Percentiles rank a stretch among this genome's conserved stretches.
Evolutionary conservation across 1,140 invertebrate species (phyloP).

Genomic region (Heliconius hewitsoni): DNA sequence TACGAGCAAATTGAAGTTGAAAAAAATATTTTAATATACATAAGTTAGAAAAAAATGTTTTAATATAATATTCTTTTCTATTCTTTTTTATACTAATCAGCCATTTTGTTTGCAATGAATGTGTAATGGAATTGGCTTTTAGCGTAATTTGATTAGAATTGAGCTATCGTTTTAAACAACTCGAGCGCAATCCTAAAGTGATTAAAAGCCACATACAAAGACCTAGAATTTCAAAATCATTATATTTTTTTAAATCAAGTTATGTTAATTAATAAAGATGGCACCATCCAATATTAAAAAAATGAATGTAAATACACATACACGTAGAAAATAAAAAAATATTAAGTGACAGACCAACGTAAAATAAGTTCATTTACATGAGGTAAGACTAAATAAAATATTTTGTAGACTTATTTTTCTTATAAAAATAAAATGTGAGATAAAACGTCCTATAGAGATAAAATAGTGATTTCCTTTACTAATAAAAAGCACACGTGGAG

Average conservation of each 20-base stretch:
- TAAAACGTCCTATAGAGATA: neutral
- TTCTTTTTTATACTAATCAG: neutral
- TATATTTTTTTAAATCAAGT: neutral
- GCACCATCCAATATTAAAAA: neutral
- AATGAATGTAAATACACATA: neutral
- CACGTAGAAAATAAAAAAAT: neutral
- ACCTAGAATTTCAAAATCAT: neutral
- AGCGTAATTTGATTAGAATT: conserved; percentile 8
- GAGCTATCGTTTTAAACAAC: neutral
- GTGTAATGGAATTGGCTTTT: conserved; percentile 6
- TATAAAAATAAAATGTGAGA: conserved; percentile 1
- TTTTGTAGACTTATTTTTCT: neutral
- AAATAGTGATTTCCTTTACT: neutral
- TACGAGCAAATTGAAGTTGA: neutral
- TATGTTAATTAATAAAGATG: neutral
- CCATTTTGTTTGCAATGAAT: neutral
- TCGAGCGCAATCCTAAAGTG: neutral
- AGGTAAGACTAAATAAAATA: neutral
- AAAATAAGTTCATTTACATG: neutral
- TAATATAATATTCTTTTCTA: neutral
- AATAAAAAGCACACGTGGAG: neutral
- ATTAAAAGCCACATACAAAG: neutral
- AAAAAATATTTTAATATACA: neutral
- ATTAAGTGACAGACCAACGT: neutral
- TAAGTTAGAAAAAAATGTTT: neutral